Evolutionary conservation across 30 jellyfish, hydroid and myxozoan genomes (phyloP).

Genomic region (Mastigias papua): DNA sequence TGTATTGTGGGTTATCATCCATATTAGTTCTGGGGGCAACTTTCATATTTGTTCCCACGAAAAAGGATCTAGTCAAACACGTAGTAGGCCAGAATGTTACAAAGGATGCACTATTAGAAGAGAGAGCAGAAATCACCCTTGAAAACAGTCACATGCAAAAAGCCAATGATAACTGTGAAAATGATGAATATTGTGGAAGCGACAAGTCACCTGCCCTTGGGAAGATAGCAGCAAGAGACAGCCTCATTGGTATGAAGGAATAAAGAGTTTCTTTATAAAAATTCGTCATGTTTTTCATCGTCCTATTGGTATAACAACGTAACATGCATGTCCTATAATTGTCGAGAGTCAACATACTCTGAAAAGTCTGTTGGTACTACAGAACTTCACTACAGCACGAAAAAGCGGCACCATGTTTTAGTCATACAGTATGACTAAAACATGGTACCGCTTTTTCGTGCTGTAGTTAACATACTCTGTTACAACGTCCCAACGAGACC

Average conservation of each 20-base stretch:
- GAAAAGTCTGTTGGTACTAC: too few species aligned
- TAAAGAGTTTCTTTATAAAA: not conserved
- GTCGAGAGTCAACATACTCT: too few species aligned
- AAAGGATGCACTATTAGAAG: slow-evolving; percentile 34
- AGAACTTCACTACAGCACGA: too few species aligned
- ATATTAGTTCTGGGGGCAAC: slow-evolving; percentile 54
- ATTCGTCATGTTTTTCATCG: too few species aligned
- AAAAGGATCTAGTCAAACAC: slow-evolving; percentile 40
- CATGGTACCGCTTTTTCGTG: too few species aligned
- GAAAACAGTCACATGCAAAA: not conserved
- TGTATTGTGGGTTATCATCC: slow-evolving; percentile 61
- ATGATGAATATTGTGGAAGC: not conserved
- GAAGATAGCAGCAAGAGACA: not conserved
- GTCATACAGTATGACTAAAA: too few species aligned
- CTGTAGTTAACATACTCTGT: too few species aligned
- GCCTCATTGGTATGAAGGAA: not conserved
- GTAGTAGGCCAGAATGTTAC: slow-evolving; percentile 8
- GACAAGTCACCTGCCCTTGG: not conserved
- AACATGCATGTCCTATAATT: too few species aligned
- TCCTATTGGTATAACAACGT: too few species aligned
- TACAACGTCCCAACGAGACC: too few species aligned
- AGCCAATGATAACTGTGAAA: not conserved
- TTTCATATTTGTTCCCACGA: slow-evolving; percentile 56
- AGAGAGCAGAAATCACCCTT: not conserved
- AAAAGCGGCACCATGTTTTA: too few species aligned